These are phyloP conservation scores for Chironomus striatipennis DNA, from an alignment of 1,140 invertebrate species.

Conservation along the genomic window DNA sequence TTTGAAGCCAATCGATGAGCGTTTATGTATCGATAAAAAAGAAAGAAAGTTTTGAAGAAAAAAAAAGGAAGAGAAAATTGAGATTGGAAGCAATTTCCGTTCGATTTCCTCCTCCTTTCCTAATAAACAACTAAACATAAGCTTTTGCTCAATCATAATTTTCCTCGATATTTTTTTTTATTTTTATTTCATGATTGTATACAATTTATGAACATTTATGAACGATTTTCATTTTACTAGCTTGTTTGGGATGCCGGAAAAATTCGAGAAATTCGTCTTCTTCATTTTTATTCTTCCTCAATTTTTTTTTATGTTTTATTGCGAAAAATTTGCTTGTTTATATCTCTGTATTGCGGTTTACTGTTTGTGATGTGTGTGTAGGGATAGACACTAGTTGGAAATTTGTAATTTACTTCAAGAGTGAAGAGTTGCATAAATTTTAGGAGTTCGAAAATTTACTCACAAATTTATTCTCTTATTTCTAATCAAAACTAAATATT, in stretches of 20 bases:
- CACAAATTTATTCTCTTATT: too few relatives aligned
- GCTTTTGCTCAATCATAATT: constrained; percentile 19
- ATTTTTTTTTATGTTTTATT: neutral
- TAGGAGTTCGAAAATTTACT: too few relatives aligned
- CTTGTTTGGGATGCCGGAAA: neutral
- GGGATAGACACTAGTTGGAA: too few relatives aligned
- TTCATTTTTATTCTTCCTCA: neutral
- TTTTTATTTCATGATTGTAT: neutral
- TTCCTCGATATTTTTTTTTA: neutral
- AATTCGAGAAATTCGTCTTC: neutral
- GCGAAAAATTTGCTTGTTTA: neutral
- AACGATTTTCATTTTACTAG: too few relatives aligned
- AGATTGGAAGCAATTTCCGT: constrained; percentile 20
- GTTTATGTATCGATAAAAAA: constrained; percentile 16
- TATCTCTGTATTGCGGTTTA: neutral
- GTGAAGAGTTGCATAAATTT: too few relatives aligned
- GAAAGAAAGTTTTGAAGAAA: too few relatives aligned
- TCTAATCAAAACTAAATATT: too few relatives aligned
- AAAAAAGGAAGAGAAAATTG: neutral
- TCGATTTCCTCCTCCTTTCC: constrained; percentile 4
- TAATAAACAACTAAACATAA: constrained; percentile 22
- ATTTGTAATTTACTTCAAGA: too few relatives aligned
- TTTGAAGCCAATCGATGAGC: neutral
- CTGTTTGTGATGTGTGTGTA: neutral
- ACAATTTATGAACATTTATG: neutral